A percentile compares a stretch with the other conserved stretches of the same genome.
Conservation (phyloP, 1,140 invertebrate species). For the Globodera ellingtonae region DNA sequence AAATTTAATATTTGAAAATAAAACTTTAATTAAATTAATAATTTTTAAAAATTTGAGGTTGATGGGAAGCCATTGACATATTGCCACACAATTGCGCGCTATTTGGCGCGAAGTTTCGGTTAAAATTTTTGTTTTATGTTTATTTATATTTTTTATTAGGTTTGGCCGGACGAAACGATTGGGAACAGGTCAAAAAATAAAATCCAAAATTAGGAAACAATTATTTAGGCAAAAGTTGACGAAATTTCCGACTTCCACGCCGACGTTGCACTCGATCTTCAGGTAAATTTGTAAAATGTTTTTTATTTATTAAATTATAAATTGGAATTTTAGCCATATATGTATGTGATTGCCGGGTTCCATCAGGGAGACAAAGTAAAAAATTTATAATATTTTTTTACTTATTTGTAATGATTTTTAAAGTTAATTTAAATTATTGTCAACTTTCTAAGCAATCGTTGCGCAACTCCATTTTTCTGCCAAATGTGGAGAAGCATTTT, state of each 20-base stretch:
- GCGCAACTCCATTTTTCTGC: constrained; percentile 33
- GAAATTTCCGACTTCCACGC: constrained; percentile 42
- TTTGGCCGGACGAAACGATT: constrained; percentile 32
- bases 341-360: constrained; percentile 40
- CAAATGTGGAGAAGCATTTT: constrained; percentile 37
- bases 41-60: constrained; percentile 15
- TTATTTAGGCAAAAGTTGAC: constrained; percentile 32
- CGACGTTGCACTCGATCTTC: constrained; percentile 39
- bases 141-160: constrained; percentile 16
- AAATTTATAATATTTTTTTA: not conserved
- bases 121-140: not conserved
- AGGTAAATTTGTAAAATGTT: constrained; percentile 19
- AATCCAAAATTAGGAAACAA: not conserved
- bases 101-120: constrained; percentile 45
- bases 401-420: too few species aligned
- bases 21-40: not conserved
- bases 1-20: not conserved
- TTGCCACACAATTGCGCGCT: constrained; percentile 48
- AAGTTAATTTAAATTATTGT: constrained; percentile 22
- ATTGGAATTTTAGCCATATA: constrained; percentile 32
- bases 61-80: constrained; percentile 41
- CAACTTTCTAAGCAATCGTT: constrained; percentile 22
- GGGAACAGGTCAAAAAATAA: constrained; percentile 32
- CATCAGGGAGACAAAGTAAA: constrained; percentile 38
- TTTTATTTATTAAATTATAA: not conserved